Conservation (phyloP, 2,888 invertebrate genomes). For the Sepiola atlantica region DNA sequence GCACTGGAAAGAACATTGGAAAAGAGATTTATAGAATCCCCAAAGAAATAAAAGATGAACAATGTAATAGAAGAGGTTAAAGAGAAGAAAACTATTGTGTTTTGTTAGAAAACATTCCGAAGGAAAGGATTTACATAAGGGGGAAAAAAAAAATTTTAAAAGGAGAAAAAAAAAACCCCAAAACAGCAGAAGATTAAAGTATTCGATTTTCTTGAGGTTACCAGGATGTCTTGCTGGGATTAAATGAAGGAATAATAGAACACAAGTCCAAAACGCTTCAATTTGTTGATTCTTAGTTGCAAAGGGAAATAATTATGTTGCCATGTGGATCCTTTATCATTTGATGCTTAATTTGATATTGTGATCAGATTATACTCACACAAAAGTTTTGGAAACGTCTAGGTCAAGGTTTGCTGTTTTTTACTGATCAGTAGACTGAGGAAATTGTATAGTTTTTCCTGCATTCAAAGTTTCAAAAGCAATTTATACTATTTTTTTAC, state of each 20-base stretch:
- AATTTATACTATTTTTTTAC: neutral
- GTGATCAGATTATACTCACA: neutral
- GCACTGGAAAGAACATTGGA: neutral
- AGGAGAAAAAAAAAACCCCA: too few species aligned
- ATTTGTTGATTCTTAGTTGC: slow-evolving; percentile 8
- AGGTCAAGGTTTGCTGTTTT: neutral
- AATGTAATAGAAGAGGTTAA: neutral
- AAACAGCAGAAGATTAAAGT: neutral
- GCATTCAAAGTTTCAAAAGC: neutral
- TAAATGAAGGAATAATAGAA: neutral
- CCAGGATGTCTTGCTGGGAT: neutral
- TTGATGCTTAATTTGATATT: neutral
- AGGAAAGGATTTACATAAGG: neutral
- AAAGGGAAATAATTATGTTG: neutral
- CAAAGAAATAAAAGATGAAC: neutral
- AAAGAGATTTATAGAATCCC: neutral
- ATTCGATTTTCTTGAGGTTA: neutral
- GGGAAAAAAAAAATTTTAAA: neutral
- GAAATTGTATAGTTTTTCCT: neutral
- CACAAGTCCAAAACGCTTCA: neutral
- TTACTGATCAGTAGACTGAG: neutral
- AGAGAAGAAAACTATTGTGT: neutral
- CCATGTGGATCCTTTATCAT: neutral
- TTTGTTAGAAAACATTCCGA: neutral
- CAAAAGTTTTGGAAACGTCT: neutral